phyloP scores from a whole-genome alignment of 2,113 vertebrate genomes.

The Cyanistes caeruleus region DNA sequence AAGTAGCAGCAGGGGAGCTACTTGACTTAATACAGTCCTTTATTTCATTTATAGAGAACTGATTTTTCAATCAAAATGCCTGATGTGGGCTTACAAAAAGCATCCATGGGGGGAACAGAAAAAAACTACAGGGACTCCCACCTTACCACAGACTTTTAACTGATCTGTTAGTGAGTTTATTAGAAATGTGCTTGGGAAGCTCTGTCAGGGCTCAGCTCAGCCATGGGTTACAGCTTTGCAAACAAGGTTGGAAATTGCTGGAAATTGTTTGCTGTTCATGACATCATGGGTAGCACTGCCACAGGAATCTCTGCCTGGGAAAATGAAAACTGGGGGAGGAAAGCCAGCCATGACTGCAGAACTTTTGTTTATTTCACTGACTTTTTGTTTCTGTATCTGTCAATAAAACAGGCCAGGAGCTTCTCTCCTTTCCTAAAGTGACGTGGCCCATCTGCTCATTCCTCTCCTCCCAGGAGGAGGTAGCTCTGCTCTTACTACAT shows the following conservation, averaged over 20 bases:
- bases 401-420: neutral
- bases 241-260: neutral
- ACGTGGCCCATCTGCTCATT: neutral
- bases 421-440: neutral
- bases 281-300: neutral
- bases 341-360: neutral
- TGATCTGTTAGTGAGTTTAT: neutral
- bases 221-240: neutral
- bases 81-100: neutral
- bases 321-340: neutral
- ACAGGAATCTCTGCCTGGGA: neutral
- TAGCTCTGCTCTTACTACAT: neutral
- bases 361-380: neutral
- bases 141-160: neutral
- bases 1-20: neutral
- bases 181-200: neutral
- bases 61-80: neutral
- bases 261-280: neutral
- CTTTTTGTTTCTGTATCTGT: neutral
- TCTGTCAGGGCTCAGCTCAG: neutral
- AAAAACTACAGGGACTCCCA: neutral
- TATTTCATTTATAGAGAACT: slow-evolving; percentile 18
- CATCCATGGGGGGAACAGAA: neutral
- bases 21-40: slow-evolving; percentile 25
- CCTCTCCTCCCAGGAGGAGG: neutral